Conservation (phyloP, 2,888 invertebrate species). For the Glaucopsyche alexis region DNA sequence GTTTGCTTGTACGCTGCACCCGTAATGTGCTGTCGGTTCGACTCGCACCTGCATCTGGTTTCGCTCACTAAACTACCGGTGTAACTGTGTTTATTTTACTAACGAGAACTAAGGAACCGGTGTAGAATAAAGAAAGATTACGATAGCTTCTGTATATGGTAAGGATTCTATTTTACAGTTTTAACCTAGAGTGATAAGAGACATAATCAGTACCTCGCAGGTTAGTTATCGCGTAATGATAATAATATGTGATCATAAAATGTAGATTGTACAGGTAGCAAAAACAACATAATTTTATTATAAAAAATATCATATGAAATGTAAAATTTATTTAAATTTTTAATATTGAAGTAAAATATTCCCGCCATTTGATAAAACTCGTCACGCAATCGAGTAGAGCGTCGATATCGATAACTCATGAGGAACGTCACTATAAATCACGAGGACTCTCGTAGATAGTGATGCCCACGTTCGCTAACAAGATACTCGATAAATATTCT, state of each 20-base stretch:
- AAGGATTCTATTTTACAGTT: not conserved
- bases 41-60: constrained; percentile 40
- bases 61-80: constrained; percentile 31
- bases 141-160: not conserved
- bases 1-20: constrained; percentile 35
- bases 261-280: not conserved
- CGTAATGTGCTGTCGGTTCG: constrained; percentile 33
- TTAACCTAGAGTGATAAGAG: not conserved
- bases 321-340: constrained; percentile 2
- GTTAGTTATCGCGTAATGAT: not conserved
- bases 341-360: constrained; percentile 43
- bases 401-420: constrained; percentile 73
- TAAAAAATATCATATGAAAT: not conserved
- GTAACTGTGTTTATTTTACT: constrained; percentile 35
- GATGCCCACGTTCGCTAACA: constrained; percentile 72
- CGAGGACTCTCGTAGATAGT: constrained; percentile 65
- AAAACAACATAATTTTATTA: not conserved
- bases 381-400: constrained; percentile 48
- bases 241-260: no score
- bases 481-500: constrained; percentile 66
- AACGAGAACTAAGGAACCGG: constrained; percentile 25
- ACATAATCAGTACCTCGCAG: no score
- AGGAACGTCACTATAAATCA: constrained; percentile 74
- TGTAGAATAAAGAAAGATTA: not conserved
- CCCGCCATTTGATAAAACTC: constrained; percentile 47